A percentile compares a stretch with the other conserved stretches of the same genome.
These are phyloP conservation scores for Leptosomus discolor DNA, from an alignment of 2,113 vertebrate species.

Conservation along the genomic window DNA sequence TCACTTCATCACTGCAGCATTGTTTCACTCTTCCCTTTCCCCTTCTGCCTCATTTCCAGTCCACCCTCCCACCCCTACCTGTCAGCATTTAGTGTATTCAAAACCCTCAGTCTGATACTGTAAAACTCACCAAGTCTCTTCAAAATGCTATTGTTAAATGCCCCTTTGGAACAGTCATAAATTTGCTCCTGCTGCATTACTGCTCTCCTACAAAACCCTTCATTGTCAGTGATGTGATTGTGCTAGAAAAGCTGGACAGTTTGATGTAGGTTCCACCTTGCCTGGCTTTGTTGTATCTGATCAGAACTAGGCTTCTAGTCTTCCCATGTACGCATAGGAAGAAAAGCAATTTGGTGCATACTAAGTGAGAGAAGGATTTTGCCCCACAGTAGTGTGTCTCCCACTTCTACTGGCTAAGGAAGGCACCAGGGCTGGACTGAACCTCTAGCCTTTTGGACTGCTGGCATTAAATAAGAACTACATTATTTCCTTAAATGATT, in stretches of 20 bases:
- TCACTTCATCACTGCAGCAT: neutral
- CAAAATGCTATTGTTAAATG: neutral
- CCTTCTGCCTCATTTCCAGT: neutral
- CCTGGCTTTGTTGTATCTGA: neutral
- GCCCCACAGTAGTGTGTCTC: neutral
- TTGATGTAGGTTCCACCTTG: neutral
- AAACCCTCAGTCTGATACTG: neutral
- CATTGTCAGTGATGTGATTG: neutral
- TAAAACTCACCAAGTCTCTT: neutral
- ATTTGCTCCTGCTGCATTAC: neutral
- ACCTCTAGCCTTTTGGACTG: neutral
- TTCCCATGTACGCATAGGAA: accelerated
- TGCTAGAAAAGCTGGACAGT: neutral
- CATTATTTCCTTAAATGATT: neutral
- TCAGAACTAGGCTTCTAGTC: neutral
- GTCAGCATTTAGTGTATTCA: neutral
- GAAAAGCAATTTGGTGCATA: neutral
- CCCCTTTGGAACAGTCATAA: neutral
- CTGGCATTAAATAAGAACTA: neutral
- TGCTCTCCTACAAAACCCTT: neutral
- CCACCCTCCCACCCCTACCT: neutral
- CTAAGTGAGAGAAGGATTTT: neutral
- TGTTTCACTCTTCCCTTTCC: neutral
- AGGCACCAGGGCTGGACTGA: no score
- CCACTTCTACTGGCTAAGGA: neutral